Conservation (phyloP, 2,797 vertebrate genomes). For the Protonibea diacanthus region DNA sequence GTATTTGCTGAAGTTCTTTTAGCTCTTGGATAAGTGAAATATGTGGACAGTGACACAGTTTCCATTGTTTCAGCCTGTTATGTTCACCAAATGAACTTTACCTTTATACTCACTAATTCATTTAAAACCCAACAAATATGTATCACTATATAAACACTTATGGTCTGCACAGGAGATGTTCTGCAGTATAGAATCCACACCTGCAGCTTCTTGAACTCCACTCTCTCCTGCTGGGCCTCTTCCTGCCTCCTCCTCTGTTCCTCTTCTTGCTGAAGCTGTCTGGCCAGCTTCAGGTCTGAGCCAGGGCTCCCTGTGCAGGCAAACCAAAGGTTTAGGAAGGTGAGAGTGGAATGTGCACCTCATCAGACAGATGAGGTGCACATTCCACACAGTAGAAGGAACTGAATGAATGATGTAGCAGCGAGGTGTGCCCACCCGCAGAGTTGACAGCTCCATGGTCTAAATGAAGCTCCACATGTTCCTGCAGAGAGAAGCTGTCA, state of each 20-base stretch:
- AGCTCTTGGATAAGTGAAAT: no score
- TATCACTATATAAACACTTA: no score
- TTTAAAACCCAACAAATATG: no score
- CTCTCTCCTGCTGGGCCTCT: constrained; percentile 81
- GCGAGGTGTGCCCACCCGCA: constrained; percentile 49
- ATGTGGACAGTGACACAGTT: no score
- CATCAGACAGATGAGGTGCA: background rate
- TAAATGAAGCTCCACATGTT: constrained; percentile 84
- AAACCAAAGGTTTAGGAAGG: background rate
- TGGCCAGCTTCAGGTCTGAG: constrained; percentile 81
- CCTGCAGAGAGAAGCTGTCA: constrained; percentile 74
- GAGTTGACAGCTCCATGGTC: constrained; percentile 42
- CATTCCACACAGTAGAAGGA: no score
- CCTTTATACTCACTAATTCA: no score
- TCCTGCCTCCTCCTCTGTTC: constrained; percentile 78
- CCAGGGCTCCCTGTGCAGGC: constrained; percentile 42
- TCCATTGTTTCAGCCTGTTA: no score
- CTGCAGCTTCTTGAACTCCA: constrained; percentile 91
- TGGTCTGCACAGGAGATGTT: no score
- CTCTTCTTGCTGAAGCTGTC: constrained; percentile 87
- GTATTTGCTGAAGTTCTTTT: no score
- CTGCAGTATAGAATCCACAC: constrained; percentile 64
- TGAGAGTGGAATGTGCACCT: background rate
- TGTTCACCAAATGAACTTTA: no score
- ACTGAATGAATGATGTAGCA: background rate